Evolutionary conservation across 1,140 invertebrate species (phyloP).

Genomic region (Leptinotarsa texana): DNA sequence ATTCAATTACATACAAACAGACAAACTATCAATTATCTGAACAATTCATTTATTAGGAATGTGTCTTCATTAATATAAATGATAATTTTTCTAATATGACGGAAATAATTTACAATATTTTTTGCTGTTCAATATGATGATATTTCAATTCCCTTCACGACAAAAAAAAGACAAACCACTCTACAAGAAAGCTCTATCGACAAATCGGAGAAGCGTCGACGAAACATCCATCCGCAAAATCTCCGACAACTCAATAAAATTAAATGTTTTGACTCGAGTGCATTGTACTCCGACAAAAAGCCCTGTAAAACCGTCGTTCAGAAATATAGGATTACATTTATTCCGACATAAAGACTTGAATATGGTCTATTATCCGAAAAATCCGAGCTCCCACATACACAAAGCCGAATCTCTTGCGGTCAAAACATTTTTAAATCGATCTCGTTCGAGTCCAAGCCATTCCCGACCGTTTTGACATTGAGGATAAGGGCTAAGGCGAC

Average conservation of each 20-base stretch:
- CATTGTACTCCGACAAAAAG: constrained; percentile 38
- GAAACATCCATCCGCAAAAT: not conserved
- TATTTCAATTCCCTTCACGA: too few species aligned
- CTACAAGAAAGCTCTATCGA: too few species aligned
- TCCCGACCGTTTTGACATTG: constrained; percentile 27
- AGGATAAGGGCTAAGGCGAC: constrained; percentile 11
- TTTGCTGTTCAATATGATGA: too few species aligned
- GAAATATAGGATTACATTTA: constrained; percentile 50
- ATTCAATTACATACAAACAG: too few species aligned
- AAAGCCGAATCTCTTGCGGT: constrained; percentile 45
- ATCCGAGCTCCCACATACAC: constrained; percentile 41
- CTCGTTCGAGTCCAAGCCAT: constrained; percentile 26
- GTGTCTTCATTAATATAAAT: too few species aligned
- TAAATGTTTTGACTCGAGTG: constrained; percentile 46
- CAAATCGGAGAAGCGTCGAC: not conserved
- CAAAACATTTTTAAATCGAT: constrained; percentile 53
- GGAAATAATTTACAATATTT: too few species aligned
- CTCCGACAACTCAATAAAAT: constrained; percentile 34
- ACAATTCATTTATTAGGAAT: too few species aligned
- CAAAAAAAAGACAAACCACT: too few species aligned
- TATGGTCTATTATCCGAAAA: constrained; percentile 50
- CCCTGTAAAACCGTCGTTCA: constrained; percentile 40
- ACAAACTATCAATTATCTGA: too few species aligned
- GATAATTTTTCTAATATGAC: too few species aligned
- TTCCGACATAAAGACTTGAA: constrained; percentile 48